Evolutionary conservation across 2,113 vertebrate species (phyloP), one percentile per base, ranked within the genome.

Genomic region (Limanda limanda): DNA sequence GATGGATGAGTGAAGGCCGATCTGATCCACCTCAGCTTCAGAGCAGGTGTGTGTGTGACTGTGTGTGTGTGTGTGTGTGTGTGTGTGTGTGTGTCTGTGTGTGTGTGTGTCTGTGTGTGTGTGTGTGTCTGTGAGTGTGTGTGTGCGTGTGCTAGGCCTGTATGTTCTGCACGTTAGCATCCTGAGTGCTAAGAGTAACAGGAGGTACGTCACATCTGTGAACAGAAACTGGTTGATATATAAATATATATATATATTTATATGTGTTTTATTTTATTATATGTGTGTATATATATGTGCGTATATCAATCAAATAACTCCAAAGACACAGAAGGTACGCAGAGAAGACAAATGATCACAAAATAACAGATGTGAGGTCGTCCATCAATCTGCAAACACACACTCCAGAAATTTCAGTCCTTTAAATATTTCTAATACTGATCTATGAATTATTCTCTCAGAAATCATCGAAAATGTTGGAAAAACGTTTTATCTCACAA

Each of bases 151-250:
- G 2, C 63, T 68, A 84, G 88, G 90, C 86, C 86, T 87, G 76
- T 25, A 35, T 35, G 52, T 31, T 2, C 61, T 25, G 66, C 71
- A 72, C 25, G 54, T 78, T 92, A 92, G 91, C 91, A 90, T 90
- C 83, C 81, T 23, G 64, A 45, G 27, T 20, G 91, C 91, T 92
- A 92, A 65, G 86, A 72, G 81, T 76, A 73, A 78, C 83, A 83
- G 74, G 52, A 88, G 87, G 55, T 90, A 85, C 84, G 86, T 86
- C 86, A 90, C 85, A 61, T 47, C 14, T 45, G 12, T 45, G 42
- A 37, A 37, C 45, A 48, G 45, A 14, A 2, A 52, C 51, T 52
- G 47, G 14, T 4, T 47, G 12, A 31, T 31, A 31, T 31, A 31
- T 31, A 31, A 7, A 31, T 31, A 7, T 31, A 31, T 31, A 31